Base-by-base conservation (phyloP, 2,797 vertebrate genomes). In the Crypturellus tataupa region DNA sequence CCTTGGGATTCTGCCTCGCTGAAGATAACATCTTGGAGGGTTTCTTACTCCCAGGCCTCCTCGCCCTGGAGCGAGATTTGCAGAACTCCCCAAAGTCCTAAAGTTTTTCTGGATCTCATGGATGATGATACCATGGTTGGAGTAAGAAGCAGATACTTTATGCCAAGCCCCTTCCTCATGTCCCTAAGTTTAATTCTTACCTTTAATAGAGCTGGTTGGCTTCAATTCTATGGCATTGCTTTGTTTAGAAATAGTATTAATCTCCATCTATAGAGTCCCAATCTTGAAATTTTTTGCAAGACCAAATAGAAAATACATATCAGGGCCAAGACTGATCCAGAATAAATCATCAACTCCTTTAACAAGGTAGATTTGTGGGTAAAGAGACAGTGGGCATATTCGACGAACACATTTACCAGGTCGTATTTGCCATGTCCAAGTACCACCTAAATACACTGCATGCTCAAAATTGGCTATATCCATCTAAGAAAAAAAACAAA, bases 101-200 rank as follows among this genome's bases (percentile, higher is more conserved):
- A 19, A 10, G 9, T 10, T 82, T 37, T 59, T 31, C 33, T 49
- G 21, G 39, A 67, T 12, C 16, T 83, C 10, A 3, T 1, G 12
- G 31, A 5, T 13, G 18, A 51, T 6, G 25, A 8, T 10, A 18
- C 27, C 18, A 23, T 29, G 44, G 35, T 14, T 69, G 31, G 8
- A 86, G 35, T 23, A 70, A 29, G 35, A 31, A 53, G 17, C 20
- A 39, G 4, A 33, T 13, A 39, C 1, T 10, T 16, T 21, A 31
- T 1, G 17, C 19, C 27, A 78, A 68, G 58, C 8, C 12, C 3
- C 0, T 6, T 46, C 19, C 35, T 55, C 12, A 9, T 0, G 2
- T 27, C 23, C 16, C 71, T 29, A 23, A 31, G 12, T 40, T 72
- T 16, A 58, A 58, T n/a, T 37, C 3, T 65, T 33, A 27, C 3